These are phyloP conservation scores for Nansenia antarctica DNA, from an alignment of 2,113 vertebrate species.

Conservation along the genomic window DNA sequence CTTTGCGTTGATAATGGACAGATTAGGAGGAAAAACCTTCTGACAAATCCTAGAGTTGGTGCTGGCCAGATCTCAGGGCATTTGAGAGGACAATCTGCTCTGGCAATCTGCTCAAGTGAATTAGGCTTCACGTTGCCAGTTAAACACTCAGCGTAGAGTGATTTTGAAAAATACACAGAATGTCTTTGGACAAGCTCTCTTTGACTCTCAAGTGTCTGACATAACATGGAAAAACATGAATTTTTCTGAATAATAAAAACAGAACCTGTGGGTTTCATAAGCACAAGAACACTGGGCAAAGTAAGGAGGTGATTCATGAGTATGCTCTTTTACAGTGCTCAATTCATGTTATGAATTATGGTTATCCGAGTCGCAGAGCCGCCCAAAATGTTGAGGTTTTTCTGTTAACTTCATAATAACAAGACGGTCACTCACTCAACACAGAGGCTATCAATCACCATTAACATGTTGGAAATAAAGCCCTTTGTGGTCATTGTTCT, in stretches of 20 bases:
- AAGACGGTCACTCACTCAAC: not conserved
- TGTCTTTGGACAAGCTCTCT: not conserved
- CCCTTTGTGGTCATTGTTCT: constrained; percentile 4
- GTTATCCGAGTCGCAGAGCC: not conserved
- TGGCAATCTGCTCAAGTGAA: constrained; percentile 57
- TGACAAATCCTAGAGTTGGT: constrained; percentile 56
- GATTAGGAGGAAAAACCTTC: constrained; percentile 29
- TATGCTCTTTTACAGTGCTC: not conserved
- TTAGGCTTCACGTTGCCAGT: constrained; percentile 45
- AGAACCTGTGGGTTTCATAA: constrained; percentile 1
- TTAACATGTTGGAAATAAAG: constrained; percentile 9
- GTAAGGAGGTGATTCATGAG: not conserved
- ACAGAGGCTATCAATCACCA: not conserved
- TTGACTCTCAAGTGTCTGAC: not conserved
- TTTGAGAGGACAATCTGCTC: constrained; percentile 63
- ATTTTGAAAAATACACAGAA: no score
- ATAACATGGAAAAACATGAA: not conserved
- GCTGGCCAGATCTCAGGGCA: constrained; percentile 58
- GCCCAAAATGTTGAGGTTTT: no score
- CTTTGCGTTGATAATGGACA: constrained; percentile 48
- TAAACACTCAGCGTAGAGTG: constrained; percentile 12
- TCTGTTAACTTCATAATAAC: not conserved
- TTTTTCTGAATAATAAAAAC: not conserved
- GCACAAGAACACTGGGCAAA: not conserved
- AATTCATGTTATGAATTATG: not conserved